Evolutionary conservation across 2,797 vertebrate genomes (phyloP).

Genomic region (Hyperoplus immaculatus): DNA sequence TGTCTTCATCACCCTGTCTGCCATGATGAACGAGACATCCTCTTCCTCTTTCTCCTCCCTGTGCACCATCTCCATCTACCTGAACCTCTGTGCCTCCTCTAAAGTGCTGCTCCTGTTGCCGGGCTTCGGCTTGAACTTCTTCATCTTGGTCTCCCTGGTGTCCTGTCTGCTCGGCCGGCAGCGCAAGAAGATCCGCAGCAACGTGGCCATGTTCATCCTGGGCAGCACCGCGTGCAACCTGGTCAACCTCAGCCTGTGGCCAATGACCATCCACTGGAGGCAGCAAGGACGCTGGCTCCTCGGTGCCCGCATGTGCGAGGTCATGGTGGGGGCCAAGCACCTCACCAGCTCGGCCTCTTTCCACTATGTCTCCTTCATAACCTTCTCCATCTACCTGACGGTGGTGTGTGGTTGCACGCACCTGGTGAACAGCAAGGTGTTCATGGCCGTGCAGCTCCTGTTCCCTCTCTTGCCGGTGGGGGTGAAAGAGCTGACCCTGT

Average conservation of each 20-base stretch:
- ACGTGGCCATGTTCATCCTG: slow-evolving; percentile 73
- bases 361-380: slow-evolving; percentile 79
- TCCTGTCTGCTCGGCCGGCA: slow-evolving; percentile 59
- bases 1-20: slow-evolving; percentile 16
- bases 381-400: slow-evolving; percentile 77
- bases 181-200: slow-evolving; percentile 75
- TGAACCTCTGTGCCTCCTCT: slow-evolving; percentile 68
- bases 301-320: slow-evolving; percentile 71
- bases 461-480: slow-evolving; percentile 67
- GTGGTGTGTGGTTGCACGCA: slow-evolving; percentile 63
- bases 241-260: slow-evolving; percentile 74
- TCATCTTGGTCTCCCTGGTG: slow-evolving; percentile 69
- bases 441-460: slow-evolving; percentile 70
- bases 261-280: slow-evolving; percentile 77
- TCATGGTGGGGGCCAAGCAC: slow-evolving; percentile 78
- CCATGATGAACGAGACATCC: slow-evolving; percentile 76
- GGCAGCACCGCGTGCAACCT: slow-evolving; percentile 77
- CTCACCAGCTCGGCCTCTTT: slow-evolving; percentile 75
- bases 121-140: slow-evolving; percentile 72
- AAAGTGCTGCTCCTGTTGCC: slow-evolving; percentile 75
- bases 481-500: slow-evolving; percentile 67
- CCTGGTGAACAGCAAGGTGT: slow-evolving; percentile 61
- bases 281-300: slow-evolving; percentile 74
- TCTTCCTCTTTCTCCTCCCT: slow-evolving; percentile 43
- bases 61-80: slow-evolving; percentile 66